Percentiles rank a stretch among this genome's conserved stretches.
Conservation (phyloP, 2,113 vertebrate species). For the Galbula dea region DNA sequence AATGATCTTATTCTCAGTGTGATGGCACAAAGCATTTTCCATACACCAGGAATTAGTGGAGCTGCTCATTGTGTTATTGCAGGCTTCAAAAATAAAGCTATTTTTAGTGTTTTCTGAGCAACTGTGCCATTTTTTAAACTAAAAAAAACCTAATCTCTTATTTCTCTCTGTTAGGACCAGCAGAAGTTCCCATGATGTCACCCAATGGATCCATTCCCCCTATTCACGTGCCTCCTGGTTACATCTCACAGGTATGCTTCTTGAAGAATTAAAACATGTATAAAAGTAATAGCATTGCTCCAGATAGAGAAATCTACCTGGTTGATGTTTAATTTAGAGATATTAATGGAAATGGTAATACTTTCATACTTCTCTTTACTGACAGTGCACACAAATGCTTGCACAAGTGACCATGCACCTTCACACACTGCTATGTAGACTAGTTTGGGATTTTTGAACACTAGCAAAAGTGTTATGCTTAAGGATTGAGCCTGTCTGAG, state of each 20-base stretch:
- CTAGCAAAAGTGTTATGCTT: neutral
- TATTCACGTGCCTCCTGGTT: conserved; percentile 96
- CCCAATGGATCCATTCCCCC: conserved; percentile 97
- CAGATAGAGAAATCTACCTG: neutral
- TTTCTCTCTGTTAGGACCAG: conserved; percentile 81
- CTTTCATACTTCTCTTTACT: neutral
- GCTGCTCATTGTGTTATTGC: conserved; percentile 24
- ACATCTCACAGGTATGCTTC: conserved; percentile 92
- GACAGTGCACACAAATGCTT: neutral
- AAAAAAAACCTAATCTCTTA: neutral
- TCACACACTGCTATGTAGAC: neutral
- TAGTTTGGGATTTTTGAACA: neutral
- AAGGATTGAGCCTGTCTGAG: neutral
- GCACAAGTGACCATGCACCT: neutral
- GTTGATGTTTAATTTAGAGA: neutral
- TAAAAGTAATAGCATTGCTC: neutral
- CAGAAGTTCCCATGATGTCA: conserved; percentile 99
- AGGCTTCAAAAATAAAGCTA: neutral
- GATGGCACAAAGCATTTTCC: conserved; percentile 36
- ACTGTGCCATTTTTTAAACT: neutral
- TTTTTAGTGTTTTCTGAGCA: conserved; percentile 34
- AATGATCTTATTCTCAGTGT: conserved; percentile 34
- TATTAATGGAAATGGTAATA: neutral
- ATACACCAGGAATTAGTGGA: conserved; percentile 20
- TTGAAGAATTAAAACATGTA: neutral